phyloP scores from a whole-genome alignment of 92 coral and sea anemone species.

The Palythoa heliodiscus region DNA sequence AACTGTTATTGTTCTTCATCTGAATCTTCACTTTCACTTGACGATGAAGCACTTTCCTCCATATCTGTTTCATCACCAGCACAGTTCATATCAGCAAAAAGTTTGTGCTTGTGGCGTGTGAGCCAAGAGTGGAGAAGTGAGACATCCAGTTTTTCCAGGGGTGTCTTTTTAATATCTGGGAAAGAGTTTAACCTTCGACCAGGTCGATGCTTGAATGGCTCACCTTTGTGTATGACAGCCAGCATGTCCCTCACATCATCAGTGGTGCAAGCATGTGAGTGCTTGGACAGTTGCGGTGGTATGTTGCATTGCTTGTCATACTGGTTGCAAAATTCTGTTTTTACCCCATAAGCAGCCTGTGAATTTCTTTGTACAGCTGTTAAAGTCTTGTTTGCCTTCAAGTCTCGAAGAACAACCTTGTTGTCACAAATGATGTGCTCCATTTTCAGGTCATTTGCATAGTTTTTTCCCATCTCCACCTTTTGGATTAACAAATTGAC shows the following conservation, averaged over 20 bases:
- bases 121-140: slow-evolving; percentile 64
- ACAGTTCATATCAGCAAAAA: slow-evolving; percentile 48
- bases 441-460: slow-evolving; percentile 67
- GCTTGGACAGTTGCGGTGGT: slow-evolving; percentile 56
- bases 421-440: slow-evolving; percentile 48
- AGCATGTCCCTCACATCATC: slow-evolving; percentile 33
- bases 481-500: slow-evolving; percentile 66
- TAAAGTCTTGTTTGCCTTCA: slow-evolving; percentile 12
- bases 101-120: slow-evolving; percentile 57
- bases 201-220: slow-evolving; percentile 27
- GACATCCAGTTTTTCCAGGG: slow-evolving; percentile 61
- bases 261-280: slow-evolving; percentile 58
- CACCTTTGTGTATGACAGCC: slow-evolving; percentile 6
- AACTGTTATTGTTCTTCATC: slow-evolving; percentile 34
- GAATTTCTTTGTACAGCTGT: slow-evolving; percentile 40
- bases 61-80: slow-evolving; percentile 46
- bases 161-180: slow-evolving; percentile 47
- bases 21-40: slow-evolving; percentile 39
- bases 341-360: slow-evolving; percentile 56
- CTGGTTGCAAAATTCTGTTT: slow-evolving; percentile 30
- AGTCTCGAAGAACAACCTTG: background rate
- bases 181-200: slow-evolving; percentile 20
- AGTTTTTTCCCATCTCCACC: slow-evolving; percentile 69
- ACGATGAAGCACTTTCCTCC: slow-evolving; percentile 26
- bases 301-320: slow-evolving; percentile 55